Percentiles rank a stretch among this genome's conserved stretches.
Conservation (phyloP, 1,140 invertebrate species). For the Drosophila santomea region DNA sequence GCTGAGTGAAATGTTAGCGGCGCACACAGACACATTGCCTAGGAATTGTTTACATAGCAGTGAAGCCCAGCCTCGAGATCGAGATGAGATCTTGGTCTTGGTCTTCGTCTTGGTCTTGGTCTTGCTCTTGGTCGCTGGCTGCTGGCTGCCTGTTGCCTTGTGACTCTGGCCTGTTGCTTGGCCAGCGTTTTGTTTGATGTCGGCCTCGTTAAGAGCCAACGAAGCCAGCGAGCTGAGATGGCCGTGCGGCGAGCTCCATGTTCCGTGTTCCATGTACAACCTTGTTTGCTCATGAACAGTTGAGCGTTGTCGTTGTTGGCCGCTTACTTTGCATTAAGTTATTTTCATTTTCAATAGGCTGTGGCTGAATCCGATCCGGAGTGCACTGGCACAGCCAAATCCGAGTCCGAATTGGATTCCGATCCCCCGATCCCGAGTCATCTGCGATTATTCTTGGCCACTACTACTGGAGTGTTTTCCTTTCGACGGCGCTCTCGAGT, state of each 20-base stretch:
- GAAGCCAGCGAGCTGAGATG: constrained; percentile 82
- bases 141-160: constrained; percentile 4
- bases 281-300: constrained; percentile 79
- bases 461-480: constrained; percentile 63
- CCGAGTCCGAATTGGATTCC: constrained; percentile 12
- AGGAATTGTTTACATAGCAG: constrained; percentile 81
- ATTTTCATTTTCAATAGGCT: constrained; percentile 83
- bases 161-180: constrained; percentile 9
- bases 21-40: constrained; percentile 52
- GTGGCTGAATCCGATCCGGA: constrained; percentile 29
- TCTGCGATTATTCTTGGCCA: constrained; percentile 34
- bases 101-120: background rate
- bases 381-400: too few relatives aligned
- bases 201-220: constrained; percentile 83
- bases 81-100: constrained; percentile 26
- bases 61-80: constrained; percentile 56
- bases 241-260: constrained; percentile 35
- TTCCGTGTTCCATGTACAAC: constrained; percentile 49
- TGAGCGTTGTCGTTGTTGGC: constrained; percentile 62
- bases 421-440: background rate
- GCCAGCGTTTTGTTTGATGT: constrained; percentile 80
- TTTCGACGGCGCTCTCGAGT: constrained; percentile 73
- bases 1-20: constrained; percentile 81
- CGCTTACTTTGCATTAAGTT: constrained; percentile 82
- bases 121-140: background rate